A percentile compares a stretch with the other conserved stretches of the same genome.
Conservation (phyloP, 2,113 vertebrate genomes). For the Neolamprologus brichardi region DNA sequence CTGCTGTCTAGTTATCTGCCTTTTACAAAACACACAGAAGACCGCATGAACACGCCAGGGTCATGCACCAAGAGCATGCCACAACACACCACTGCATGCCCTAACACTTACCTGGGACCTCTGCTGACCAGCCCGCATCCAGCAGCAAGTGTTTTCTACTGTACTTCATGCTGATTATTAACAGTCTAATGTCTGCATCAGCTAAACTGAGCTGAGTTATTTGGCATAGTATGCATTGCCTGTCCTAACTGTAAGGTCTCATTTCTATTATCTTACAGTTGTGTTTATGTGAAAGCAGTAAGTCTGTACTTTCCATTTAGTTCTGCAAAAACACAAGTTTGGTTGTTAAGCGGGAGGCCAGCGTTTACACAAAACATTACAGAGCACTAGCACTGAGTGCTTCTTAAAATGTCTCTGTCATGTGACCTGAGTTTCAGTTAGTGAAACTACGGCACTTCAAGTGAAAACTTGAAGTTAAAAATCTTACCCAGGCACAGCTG, state of each 20-base stretch:
- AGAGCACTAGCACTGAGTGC: background rate
- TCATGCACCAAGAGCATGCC: constrained; percentile 19
- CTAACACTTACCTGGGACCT: constrained; percentile 47
- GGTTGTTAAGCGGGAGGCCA: background rate
- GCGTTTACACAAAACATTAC: background rate
- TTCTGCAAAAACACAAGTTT: background rate
- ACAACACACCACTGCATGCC: constrained; percentile 42
- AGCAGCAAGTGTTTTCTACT: background rate
- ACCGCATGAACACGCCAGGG: background rate
- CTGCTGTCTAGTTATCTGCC: background rate
- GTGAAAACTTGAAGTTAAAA: background rate
- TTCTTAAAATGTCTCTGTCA: background rate
- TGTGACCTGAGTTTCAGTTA: background rate
- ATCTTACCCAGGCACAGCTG: background rate
- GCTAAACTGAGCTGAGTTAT: background rate
- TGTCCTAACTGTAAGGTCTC: background rate
- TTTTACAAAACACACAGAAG: constrained; percentile 2
- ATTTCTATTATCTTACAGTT: fast-evolving
- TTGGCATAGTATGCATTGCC: background rate
- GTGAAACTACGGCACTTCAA: background rate
- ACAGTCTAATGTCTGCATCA: background rate
- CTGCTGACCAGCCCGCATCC: background rate
- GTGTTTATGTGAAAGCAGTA: background rate
- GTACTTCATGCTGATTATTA: background rate
- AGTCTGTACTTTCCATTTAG: background rate